phyloP scores from a whole-genome alignment of 2,888 invertebrate genomes.

The Noctua fimbriata region DNA sequence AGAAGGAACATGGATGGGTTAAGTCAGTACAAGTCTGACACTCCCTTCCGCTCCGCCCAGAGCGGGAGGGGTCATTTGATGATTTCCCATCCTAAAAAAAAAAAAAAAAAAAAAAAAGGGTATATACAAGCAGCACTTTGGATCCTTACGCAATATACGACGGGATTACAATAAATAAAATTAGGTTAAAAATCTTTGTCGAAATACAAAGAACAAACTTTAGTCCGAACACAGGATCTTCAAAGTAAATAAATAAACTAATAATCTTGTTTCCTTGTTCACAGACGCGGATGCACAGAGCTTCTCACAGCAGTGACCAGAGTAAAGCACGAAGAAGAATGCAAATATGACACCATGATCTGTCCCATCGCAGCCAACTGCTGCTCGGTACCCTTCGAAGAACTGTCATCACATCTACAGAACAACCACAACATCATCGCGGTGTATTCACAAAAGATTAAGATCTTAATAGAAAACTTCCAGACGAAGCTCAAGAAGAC shows the following conservation, averaged over 20 bases:
- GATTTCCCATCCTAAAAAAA: too few relatives aligned
- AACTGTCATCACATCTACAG: conserved; percentile 84
- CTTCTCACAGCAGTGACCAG: conserved; percentile 83
- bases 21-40: too few relatives aligned
- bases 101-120: too few relatives aligned
- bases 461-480: conserved; percentile 88
- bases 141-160: neutral
- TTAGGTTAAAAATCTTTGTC: neutral
- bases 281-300: conserved; percentile 88
- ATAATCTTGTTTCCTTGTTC: conserved; percentile 67
- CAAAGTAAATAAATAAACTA: conserved; percentile 4
- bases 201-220: neutral
- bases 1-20: too few relatives aligned
- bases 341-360: conserved; percentile 86
- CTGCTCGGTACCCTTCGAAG: conserved; percentile 85
- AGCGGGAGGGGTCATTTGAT: too few relatives aligned
- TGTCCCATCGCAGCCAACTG: conserved; percentile 87
- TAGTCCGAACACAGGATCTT: neutral
- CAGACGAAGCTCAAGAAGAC: conserved; percentile 87
- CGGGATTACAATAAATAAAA: neutral
- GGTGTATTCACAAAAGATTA: conserved; percentile 88
- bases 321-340: conserved; percentile 86
- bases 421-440: conserved; percentile 85
- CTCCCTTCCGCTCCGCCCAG: too few relatives aligned
- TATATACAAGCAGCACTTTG: neutral